Evolutionary conservation across 1,140 invertebrate species (phyloP).

Genomic region (Drosophila varians): DNA sequence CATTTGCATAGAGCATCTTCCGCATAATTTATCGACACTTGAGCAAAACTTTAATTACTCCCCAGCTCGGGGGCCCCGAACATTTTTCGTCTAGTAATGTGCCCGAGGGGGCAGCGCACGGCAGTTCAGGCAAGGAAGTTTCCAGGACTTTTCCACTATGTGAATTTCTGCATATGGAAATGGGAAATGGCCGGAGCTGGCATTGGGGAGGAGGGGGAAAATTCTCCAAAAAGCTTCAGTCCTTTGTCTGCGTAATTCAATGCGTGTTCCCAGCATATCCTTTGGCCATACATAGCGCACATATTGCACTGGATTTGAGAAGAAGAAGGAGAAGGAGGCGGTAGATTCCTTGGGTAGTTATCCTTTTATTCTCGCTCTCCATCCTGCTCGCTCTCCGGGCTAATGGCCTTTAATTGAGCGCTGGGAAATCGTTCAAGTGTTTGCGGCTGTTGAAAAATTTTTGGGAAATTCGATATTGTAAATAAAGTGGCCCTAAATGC

Average conservation of each 20-base stretch:
- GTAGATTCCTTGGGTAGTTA: slow-evolving; percentile 1
- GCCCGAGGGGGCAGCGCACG: slow-evolving; percentile 16
- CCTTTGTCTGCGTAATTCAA: slow-evolving; percentile 73
- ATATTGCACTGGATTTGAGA: slow-evolving; percentile 11
- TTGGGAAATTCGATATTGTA: slow-evolving; percentile 73
- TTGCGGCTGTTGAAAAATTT: slow-evolving; percentile 71
- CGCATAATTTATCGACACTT: slow-evolving; percentile 82
- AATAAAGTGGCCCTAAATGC: slow-evolving; percentile 63
- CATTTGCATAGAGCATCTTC: slow-evolving; percentile 73
- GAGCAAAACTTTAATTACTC: slow-evolving; percentile 80
- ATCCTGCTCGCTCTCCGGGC: slow-evolving; percentile 35
- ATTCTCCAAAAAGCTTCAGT: slow-evolving; percentile 46
- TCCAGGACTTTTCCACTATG: slow-evolving; percentile 36
- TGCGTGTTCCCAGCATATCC: slow-evolving; percentile 74
- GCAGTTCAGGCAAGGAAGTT: background rate
- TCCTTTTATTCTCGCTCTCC: slow-evolving; percentile 1
- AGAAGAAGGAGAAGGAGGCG: background rate
- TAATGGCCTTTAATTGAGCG: slow-evolving; percentile 81
- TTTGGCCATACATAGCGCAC: slow-evolving; percentile 65
- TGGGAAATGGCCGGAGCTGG: background rate
- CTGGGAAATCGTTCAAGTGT: slow-evolving; percentile 78
- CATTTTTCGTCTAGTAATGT: slow-evolving; percentile 44
- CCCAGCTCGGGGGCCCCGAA: slow-evolving; percentile 32
- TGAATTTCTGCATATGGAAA: slow-evolving; percentile 70
- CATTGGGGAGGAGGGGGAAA: slow-evolving; percentile 32